Evolutionary conservation across 1,140 invertebrate species (phyloP), one percentile per base, ranked within the genome.

Genomic region (Ylistrum balloti): DNA sequence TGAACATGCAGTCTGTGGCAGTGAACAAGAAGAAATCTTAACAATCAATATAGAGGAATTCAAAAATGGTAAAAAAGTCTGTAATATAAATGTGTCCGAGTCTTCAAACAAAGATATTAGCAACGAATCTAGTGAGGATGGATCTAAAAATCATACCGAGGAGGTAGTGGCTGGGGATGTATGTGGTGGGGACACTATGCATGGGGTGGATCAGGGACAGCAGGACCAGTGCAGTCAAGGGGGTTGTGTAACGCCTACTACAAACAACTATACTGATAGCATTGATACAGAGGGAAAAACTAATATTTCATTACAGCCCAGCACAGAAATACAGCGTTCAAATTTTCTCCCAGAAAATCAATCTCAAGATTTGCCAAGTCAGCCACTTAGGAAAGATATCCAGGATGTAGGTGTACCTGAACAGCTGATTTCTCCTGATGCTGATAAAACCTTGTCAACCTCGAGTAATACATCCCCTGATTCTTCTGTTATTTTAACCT

Each of bases 11-110:
- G 56, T 74, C 22, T 74, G 22, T 74, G 56, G 28, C 22, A 86
- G 33, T 86, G 88, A 91, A 34, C 88, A 91, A 28, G 94, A 94
- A 20, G 94, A 94, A 56, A 90, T 94, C 45, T 90, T 94, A 28
- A 94, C 93, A 56, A 91, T 94, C 10, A 93, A 93, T 88, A 93
- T 94, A 86, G 91, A 91, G 48, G 90, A 91, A 34, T 41, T 38
- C 33, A 88, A 85, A 22, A 56, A 91, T 33, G 89, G 87, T 33
- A 90, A 91, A 45, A 92, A 92, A 86, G 86, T 88, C 33, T 91
- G 90, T 90, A 90, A 93, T 91, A 93, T 94, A 86, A 93, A 88
- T 91, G 92, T 87, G 56, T 88, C 20, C 9, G 56, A 74, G 56
- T 74, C 56, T n/a, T 28, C 56, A 28, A 74, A n/a, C 56, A 74